Evolutionary conservation across 2,113 vertebrate genomes (phyloP).

Genomic region (Cynoglossus semilaevis): DNA sequence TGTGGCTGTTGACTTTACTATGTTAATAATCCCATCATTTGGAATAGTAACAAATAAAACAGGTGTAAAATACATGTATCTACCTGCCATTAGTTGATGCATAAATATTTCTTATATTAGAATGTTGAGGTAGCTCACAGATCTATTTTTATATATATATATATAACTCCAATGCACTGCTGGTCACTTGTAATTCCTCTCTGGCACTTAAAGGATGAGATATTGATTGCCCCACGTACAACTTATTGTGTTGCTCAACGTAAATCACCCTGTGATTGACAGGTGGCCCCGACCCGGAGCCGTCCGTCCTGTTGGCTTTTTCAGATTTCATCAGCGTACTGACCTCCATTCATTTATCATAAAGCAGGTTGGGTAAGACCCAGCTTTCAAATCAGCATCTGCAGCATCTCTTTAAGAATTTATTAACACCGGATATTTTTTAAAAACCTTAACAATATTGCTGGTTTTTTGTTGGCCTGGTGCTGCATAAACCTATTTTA

Average conservation of each 20-base stretch:
- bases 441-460: constrained; percentile 53
- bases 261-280: constrained; percentile 65
- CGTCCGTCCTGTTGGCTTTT: constrained; percentile 35
- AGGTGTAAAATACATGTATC: too few relatives aligned
- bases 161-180: background rate
- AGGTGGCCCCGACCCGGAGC: constrained; percentile 8
- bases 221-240: constrained; percentile 56
- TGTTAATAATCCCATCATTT: too few relatives aligned
- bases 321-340: constrained; percentile 31
- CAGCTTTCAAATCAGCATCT: constrained; percentile 52
- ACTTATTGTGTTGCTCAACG: constrained; percentile 54
- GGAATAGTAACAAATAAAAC: too few relatives aligned
- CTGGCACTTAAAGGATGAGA: constrained; percentile 69
- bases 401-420: constrained; percentile 21
- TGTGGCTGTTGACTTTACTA: too few relatives aligned
- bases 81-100: too few relatives aligned
- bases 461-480: constrained; percentile 38
- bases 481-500: constrained; percentile 60
- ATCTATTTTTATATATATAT: too few relatives aligned
- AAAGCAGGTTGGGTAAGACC: constrained; percentile 22
- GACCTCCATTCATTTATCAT: constrained; percentile 1
- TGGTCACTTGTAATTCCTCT: constrained; percentile 39
- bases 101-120: too few relatives aligned
- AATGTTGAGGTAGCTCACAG: too few relatives aligned
- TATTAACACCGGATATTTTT: constrained; percentile 57